Percentiles rank a stretch among this genome's conserved stretches.
Evolutionary conservation across 2,113 vertebrate genomes (phyloP).

Genomic region (Callipepla californica): DNA sequence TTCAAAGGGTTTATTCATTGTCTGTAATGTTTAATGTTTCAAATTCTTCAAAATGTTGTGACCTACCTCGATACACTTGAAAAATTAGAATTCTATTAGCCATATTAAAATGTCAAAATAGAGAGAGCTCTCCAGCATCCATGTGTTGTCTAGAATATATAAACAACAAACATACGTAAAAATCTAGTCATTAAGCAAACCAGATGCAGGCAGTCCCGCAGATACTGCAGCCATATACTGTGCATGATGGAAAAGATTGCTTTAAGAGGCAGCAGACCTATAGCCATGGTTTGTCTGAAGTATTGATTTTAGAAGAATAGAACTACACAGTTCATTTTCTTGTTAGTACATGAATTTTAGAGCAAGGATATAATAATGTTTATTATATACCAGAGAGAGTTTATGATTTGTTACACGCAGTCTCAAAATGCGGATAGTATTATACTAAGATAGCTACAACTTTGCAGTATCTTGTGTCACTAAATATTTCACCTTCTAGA

Average conservation of each 20-base stretch:
- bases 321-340: not conserved
- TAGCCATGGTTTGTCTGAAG: not conserved
- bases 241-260: not conserved
- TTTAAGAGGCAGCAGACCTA: not conserved
- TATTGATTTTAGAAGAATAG: not conserved
- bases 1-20: not conserved
- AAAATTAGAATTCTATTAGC: not conserved
- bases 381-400: too few relatives aligned
- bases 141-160: not conserved
- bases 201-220: not conserved
- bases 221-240: not conserved
- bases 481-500: not conserved
- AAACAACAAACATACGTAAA: not conserved
- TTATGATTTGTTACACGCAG: not conserved
- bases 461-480: not conserved
- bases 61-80: not conserved
- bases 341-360: not conserved
- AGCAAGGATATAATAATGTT: not conserved
- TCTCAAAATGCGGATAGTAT: not conserved
- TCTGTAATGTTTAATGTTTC: not conserved
- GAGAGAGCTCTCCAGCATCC: not conserved
- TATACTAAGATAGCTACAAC: not conserved
- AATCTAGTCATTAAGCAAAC: not conserved
- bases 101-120: not conserved
- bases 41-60: not conserved